phyloP scores from a whole-genome alignment of 2,888 invertebrate genomes.

The Bombyx huttoni region DNA sequence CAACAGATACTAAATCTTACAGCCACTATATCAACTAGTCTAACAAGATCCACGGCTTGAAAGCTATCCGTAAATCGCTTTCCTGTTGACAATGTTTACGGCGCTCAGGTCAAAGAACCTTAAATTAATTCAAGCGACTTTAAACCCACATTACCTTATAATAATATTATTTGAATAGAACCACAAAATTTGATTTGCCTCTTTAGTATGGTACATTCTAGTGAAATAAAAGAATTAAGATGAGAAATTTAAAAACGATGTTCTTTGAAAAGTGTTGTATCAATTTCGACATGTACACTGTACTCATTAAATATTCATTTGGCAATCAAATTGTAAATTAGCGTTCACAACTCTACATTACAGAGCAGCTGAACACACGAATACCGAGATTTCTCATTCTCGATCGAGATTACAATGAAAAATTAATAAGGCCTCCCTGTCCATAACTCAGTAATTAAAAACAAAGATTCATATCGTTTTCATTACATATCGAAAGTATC shows the following conservation, averaged over 20 bases:
- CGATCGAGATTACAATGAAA: neutral
- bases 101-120: conserved; percentile 35
- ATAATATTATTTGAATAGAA: neutral
- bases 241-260: neutral
- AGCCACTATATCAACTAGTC: conserved; percentile 23
- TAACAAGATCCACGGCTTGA: conserved; percentile 28
- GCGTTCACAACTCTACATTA: neutral
- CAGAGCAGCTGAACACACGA: neutral
- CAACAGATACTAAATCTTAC: conserved; percentile 26
- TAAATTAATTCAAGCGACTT: conserved; percentile 23
- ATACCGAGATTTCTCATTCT: neutral
- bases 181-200: neutral
- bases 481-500: conserved; percentile 8
- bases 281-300: neutral
- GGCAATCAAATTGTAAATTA: neutral
- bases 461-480: neutral
- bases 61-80: conserved; percentile 25
- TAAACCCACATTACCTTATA: conserved; percentile 15
- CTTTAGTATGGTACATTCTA: neutral
- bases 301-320: neutral
- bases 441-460: neutral
- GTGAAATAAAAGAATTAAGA: neutral
- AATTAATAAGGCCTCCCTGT: conserved; percentile 2
- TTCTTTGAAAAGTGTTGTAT: neutral
- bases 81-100: conserved; percentile 25